phyloP scores from a whole-genome alignment of 2,888 invertebrate genomes.

The Ecdyonurus torrentis region DNA sequence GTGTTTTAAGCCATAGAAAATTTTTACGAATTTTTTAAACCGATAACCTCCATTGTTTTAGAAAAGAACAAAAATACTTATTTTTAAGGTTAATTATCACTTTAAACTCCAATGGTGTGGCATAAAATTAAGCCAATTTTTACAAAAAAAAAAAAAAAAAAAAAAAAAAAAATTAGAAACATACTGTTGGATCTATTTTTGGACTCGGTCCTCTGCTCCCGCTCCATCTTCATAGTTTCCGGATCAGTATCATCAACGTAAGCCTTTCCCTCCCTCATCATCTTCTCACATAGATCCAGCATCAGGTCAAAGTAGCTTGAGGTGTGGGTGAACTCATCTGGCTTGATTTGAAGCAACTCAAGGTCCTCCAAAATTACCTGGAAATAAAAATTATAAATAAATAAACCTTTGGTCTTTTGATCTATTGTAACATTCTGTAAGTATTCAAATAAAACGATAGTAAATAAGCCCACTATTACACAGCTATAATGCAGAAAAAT shows the following conservation, averaged over 20 bases:
- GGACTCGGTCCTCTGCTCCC: slow-evolving; percentile 78
- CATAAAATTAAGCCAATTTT: not conserved
- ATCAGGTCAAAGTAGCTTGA: slow-evolving; percentile 94
- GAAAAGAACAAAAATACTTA: too few species aligned
- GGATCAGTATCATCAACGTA: slow-evolving; percentile 95
- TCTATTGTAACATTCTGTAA: too few species aligned
- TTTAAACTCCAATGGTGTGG: not conserved
- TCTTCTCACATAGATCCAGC: slow-evolving; percentile 68
- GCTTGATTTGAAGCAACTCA: slow-evolving; percentile 75
- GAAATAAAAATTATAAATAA: too few species aligned
- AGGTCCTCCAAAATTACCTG: slow-evolving; percentile 81
- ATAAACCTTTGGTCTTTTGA: too few species aligned
- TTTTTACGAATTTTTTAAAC: too few species aligned
- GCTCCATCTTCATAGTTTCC: slow-evolving; percentile 84
- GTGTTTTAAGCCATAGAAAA: too few species aligned
- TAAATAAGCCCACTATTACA: too few species aligned
- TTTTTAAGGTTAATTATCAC: not conserved
- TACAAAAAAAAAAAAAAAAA: too few species aligned
- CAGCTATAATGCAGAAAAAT: too few species aligned
- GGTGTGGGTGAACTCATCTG: slow-evolving; percentile 85
- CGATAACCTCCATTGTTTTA: too few species aligned
- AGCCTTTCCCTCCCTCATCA: slow-evolving; percentile 78
- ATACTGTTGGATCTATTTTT: slow-evolving; percentile 68
- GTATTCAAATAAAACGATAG: too few species aligned
- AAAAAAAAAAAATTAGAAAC: slow-evolving; percentile 19